A percentile compares a stretch with the other conserved stretches of the same genome.
These are phyloP conservation scores for Erannis defoliaria DNA, from an alignment of 2,888 invertebrate species.

Conservation along the genomic window DNA sequence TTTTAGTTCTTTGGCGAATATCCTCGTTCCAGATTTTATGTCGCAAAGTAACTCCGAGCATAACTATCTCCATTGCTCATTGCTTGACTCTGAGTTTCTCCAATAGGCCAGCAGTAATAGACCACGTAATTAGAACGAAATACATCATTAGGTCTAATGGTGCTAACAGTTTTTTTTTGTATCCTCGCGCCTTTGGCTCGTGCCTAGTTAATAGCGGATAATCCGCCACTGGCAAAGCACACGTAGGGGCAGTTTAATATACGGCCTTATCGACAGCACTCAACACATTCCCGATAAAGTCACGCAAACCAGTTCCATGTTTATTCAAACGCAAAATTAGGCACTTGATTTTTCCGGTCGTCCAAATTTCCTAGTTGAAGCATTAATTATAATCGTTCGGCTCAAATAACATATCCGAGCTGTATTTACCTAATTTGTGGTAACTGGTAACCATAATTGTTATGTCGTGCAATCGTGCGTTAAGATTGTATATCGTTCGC, in stretches of 20 bases:
- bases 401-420: conserved; percentile 8
- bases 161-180: too few species aligned
- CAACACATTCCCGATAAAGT: conserved; percentile 5
- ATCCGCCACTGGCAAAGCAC: too few species aligned
- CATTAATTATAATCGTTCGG: conserved; percentile 30
- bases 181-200: too few species aligned
- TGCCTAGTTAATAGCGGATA: too few species aligned
- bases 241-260: conserved; percentile 2
- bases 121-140: too few species aligned
- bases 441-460: conserved; percentile 34
- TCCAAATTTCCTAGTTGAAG: conserved; percentile 5
- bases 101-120: too few species aligned
- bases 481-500: conserved; percentile 41
- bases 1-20: too few species aligned
- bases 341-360: conserved; percentile 11
- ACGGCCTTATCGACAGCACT: conserved; percentile 9
- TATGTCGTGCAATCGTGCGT: conserved; percentile 39
- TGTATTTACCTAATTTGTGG: conserved; percentile 32
- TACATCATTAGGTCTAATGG: too few species aligned
- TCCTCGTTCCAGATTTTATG: too few species aligned
- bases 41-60: too few species aligned
- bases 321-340: conserved; percentile 13
- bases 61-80: too few species aligned
- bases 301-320: conserved; percentile 15
- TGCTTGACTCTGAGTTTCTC: too few species aligned